Percentiles rank a stretch among this genome's conserved stretches.
These are phyloP conservation scores for Peromyscus maniculatus DNA, from an alignment of 2,113 vertebrate species.

Conservation along the genomic window DNA sequence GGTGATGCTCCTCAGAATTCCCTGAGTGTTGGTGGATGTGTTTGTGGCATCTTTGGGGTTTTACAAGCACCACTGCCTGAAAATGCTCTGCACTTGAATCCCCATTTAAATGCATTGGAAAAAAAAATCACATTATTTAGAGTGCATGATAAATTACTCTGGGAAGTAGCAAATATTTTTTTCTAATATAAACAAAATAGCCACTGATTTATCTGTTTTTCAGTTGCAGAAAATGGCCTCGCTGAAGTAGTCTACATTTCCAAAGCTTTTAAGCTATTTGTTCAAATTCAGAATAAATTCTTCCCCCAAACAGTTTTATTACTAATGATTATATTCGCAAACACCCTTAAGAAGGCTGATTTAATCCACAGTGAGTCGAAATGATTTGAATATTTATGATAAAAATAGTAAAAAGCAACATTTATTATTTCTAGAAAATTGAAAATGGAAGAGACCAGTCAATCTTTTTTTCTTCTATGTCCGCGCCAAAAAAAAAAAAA, in stretches of 20 bases:
- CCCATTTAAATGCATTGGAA: slow-evolving; percentile 47
- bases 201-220: slow-evolving; percentile 48
- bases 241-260: not conserved
- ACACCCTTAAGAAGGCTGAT: not conserved
- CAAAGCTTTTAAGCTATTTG: slow-evolving; percentile 46
- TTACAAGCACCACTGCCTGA: slow-evolving; percentile 45
- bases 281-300: slow-evolving; percentile 48
- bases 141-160: slow-evolving; percentile 15
- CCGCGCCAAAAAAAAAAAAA: not conserved
- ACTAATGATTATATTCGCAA: slow-evolving; percentile 35
- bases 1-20: not conserved
- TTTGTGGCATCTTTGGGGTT: slow-evolving; percentile 10
- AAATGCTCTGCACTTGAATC: slow-evolving; percentile 52
- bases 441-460: slow-evolving; percentile 5
- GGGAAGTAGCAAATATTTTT: slow-evolving; percentile 21
- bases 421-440: slow-evolving; percentile 42
- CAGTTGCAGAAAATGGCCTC: slow-evolving; percentile 32
- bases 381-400: not conserved
- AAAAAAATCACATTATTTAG: slow-evolving; percentile 45
- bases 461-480: slow-evolving; percentile 9
- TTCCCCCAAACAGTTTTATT: slow-evolving; percentile 59
- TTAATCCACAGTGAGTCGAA: slow-evolving; percentile 32
- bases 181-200: slow-evolving; percentile 48
- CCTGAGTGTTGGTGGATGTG: not conserved
- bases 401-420: slow-evolving; percentile 21